Conservation (phyloP, 1,140 invertebrate genomes). For the Macrostomum lignano region DNA sequence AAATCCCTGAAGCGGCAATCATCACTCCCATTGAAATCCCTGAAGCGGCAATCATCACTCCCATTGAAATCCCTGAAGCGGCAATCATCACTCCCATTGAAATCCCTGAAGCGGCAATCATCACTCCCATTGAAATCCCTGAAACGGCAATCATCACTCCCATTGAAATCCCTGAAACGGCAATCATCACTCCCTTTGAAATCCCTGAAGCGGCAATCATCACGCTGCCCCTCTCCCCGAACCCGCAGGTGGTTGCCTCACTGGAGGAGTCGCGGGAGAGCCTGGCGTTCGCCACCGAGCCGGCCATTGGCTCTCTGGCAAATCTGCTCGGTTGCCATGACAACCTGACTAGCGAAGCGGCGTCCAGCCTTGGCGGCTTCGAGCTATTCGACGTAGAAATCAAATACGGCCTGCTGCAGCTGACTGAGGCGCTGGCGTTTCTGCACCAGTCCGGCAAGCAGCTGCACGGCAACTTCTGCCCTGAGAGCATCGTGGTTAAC, state of each 20-base stretch:
- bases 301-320: conserved; percentile 62
- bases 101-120: no score
- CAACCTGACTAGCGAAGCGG: conserved; percentile 40
- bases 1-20: no score
- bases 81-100: no score
- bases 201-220: no score
- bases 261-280: conserved; percentile 83
- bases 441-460: conserved; percentile 25
- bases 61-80: no score
- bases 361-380: conserved; percentile 40
- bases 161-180: no score
- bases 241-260: conserved; percentile 84
- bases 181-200: no score
- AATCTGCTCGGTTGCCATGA: conserved; percentile 47
- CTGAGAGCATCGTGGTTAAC: conserved; percentile 21
- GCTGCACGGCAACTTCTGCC: conserved; percentile 24
- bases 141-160: no score
- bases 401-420: conserved; percentile 49
- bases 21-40: no score
- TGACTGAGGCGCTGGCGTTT: conserved; percentile 22
- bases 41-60: no score
- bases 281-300: conserved; percentile 83
- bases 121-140: no score
- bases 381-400: conserved; percentile 64
- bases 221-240: no score